phyloP scores from a whole-genome alignment of 2,113 vertebrate genomes.

The Colossoma macropomum region DNA sequence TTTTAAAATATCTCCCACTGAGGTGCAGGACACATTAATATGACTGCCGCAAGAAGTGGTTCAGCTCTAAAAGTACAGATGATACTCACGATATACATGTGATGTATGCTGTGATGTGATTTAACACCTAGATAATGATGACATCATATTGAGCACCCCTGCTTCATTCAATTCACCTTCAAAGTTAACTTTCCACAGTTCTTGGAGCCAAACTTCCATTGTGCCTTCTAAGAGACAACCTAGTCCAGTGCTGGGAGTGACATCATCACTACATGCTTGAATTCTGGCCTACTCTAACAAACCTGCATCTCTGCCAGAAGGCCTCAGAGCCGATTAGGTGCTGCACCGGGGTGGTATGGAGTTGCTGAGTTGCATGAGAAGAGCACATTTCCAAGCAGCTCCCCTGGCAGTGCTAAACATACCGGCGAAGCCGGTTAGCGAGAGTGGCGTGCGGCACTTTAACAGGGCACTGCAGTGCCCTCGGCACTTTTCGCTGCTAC shows the following conservation, averaged over 20 bases:
- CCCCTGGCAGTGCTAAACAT: constrained; percentile 72
- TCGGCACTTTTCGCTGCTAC: constrained; percentile 74
- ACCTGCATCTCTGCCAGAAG: constrained; percentile 53
- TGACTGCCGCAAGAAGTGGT: too few relatives aligned
- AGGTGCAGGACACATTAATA: too few relatives aligned
- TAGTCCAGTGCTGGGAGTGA: constrained; percentile 51
- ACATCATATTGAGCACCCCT: background rate
- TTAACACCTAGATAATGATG: too few relatives aligned
- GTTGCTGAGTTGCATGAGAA: constrained; percentile 79
- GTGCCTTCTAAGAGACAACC: constrained; percentile 65
- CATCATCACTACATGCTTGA: constrained; percentile 64
- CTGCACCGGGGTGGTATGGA: constrained; percentile 28
- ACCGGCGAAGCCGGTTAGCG: constrained; percentile 68
- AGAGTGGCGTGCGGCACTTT: constrained; percentile 75
- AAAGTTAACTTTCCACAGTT: background rate
- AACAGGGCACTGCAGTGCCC: constrained; percentile 74
- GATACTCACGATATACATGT: too few relatives aligned
- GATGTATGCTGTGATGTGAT: too few relatives aligned
- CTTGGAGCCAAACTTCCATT: constrained; percentile 37
- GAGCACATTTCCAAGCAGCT: constrained; percentile 76
- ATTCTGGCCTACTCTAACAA: constrained; percentile 58
- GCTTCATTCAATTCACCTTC: background rate
- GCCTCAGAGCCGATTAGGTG: constrained; percentile 45
- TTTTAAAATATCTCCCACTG: too few relatives aligned
- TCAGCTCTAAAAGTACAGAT: too few relatives aligned